A percentile compares a stretch with the other conserved stretches of the same genome.
Evolutionary conservation across 2,797 vertebrate genomes (phyloP).

Genomic region (Babyrousa celebensis): DNA sequence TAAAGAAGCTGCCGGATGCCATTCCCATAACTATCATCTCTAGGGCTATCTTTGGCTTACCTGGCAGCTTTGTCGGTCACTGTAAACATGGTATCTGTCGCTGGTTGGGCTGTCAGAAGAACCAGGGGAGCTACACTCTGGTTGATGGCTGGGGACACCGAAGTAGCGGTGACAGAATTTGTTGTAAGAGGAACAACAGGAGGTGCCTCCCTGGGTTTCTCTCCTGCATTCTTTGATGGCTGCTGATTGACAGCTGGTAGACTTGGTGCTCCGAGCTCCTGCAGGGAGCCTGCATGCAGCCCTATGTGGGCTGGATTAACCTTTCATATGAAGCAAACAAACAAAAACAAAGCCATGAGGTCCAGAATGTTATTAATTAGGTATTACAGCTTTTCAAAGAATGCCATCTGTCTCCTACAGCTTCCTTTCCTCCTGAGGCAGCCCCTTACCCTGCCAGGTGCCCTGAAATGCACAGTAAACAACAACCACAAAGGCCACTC

Average conservation of each 20-base stretch:
- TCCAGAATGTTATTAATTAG: neutral
- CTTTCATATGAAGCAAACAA: conserved; percentile 78
- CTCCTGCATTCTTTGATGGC: neutral
- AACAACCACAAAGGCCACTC: neutral
- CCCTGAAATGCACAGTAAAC: neutral
- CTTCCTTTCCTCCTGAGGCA: neutral
- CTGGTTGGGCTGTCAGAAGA: neutral
- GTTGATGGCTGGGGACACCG: neutral
- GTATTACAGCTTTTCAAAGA: conserved; percentile 12
- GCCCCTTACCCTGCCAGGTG: neutral
- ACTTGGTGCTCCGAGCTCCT: neutral
- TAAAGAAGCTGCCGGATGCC: accelerated
- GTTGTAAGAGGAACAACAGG: neutral
- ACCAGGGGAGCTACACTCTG: neutral
- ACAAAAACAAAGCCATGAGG: conserved; percentile 55
- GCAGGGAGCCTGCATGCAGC: neutral
- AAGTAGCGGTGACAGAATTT: neutral
- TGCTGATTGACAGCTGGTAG: conserved; percentile 52
- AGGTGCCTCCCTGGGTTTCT: neutral
- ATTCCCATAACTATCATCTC: neutral
- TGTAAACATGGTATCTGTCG: neutral
- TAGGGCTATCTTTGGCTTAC: conserved; percentile 9
- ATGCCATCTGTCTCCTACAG: neutral
- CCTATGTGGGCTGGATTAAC: neutral
- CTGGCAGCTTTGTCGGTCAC: neutral